Evolutionary conservation across 2,797 vertebrate genomes (phyloP).

Genomic region (Sebastes ruberrimus): DNA sequence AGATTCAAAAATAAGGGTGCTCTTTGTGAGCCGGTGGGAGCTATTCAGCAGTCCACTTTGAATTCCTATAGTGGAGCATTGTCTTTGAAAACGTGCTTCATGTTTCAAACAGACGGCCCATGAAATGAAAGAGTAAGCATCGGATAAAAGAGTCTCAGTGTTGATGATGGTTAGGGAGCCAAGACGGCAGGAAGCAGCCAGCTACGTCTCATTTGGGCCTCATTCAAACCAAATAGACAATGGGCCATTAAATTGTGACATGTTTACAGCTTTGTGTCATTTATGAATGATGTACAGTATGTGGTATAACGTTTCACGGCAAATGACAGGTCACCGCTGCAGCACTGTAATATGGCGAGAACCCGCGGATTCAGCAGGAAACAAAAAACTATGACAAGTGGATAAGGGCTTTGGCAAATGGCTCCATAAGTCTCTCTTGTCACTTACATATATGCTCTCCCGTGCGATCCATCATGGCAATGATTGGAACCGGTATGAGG

Average conservation of each 20-base stretch:
- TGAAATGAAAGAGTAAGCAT: conserved; percentile 69
- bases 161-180: conserved; percentile 57
- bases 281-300: conserved; percentile 44
- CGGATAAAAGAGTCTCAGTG: conserved; percentile 61
- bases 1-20: conserved; percentile 63
- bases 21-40: conserved; percentile 62
- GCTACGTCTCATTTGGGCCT: conserved; percentile 63
- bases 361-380: conserved; percentile 58
- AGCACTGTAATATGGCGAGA: conserved; percentile 1
- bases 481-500: conserved; percentile 31
- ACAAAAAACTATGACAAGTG: conserved; percentile 49
- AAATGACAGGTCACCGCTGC: conserved; percentile 32
- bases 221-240: conserved; percentile 62
- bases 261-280: conserved; percentile 56
- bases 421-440: conserved; percentile 56
- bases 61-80: conserved; percentile 59
- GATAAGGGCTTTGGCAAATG: conserved; percentile 46
- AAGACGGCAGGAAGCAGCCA: conserved; percentile 33
- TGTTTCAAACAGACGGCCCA: conserved; percentile 69
- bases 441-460: conserved; percentile 44
- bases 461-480: conserved; percentile 52
- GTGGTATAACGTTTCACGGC: conserved; percentile 7
- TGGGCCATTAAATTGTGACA: conserved; percentile 60
- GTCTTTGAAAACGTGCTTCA: conserved; percentile 72
- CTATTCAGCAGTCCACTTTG: conserved; percentile 58